Evolutionary conservation across 2,888 invertebrate species (phyloP).

Genomic region (Harpalus rufipes): DNA sequence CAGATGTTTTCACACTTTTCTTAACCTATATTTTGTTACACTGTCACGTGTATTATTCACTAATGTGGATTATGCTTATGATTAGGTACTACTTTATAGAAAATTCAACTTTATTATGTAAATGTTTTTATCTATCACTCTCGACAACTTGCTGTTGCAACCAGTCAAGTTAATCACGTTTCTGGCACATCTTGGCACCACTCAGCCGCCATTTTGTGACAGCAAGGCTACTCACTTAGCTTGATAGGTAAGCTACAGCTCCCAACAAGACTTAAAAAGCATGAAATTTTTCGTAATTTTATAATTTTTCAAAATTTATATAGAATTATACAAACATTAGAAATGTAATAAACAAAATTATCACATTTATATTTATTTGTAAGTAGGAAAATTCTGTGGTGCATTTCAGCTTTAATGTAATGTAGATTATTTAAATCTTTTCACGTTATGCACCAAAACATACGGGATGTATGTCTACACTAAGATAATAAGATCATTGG

Average conservation of each 20-base stretch:
- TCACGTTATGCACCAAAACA: slow-evolving; percentile 54
- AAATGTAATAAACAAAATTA: slow-evolving; percentile 29
- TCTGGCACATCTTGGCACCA: slow-evolving; percentile 20
- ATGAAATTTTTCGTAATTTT: slow-evolving; percentile 56
- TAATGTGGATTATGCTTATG: slow-evolving; percentile 46
- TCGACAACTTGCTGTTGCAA: slow-evolving; percentile 37
- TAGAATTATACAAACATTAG: slow-evolving; percentile 52
- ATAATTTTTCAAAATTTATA: slow-evolving; percentile 49
- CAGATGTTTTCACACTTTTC: slow-evolving; percentile 24
- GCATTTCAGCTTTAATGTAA: slow-evolving; percentile 51
- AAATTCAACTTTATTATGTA: slow-evolving; percentile 21
- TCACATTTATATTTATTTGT: slow-evolving; percentile 36
- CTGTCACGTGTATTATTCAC: slow-evolving; percentile 35
- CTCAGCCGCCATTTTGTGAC: slow-evolving; percentile 42
- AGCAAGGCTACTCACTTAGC: slow-evolving; percentile 47
- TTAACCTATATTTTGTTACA: slow-evolving; percentile 19
- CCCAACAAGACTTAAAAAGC: slow-evolving; percentile 6
- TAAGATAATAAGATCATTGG: slow-evolving; percentile 53
- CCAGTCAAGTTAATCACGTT: slow-evolving; percentile 44
- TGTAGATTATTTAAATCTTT: slow-evolving; percentile 53
- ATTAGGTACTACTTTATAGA: slow-evolving; percentile 43
- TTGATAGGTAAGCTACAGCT: slow-evolving; percentile 36
- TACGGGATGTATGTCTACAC: slow-evolving; percentile 22
- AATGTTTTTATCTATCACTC: slow-evolving; percentile 48
- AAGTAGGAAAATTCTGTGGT: slow-evolving; percentile 39